A percentile compares a stretch with the other conserved stretches of the same genome.
Conservation (phyloP, 2,113 vertebrate species). For the Agapornis roseicollis region DNA sequence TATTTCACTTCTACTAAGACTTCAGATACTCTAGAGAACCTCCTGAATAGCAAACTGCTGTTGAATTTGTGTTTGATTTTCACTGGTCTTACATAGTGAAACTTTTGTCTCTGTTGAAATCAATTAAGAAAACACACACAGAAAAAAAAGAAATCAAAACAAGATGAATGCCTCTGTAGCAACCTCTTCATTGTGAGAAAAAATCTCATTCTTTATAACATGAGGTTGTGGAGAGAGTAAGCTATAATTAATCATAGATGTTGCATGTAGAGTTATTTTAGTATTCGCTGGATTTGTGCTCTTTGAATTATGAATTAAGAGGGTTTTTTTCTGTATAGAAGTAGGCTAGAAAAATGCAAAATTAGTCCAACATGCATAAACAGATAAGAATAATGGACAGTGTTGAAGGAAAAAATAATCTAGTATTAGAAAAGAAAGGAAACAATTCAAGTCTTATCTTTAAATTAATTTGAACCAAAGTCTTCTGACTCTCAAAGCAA, state of each 20-base stretch:
- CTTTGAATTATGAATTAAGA: background rate
- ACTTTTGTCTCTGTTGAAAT: background rate
- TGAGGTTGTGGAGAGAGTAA: background rate
- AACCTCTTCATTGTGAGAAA: background rate
- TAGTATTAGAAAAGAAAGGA: background rate
- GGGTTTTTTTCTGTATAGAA: background rate
- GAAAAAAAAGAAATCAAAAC: background rate
- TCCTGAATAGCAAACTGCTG: background rate
- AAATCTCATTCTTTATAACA: background rate
- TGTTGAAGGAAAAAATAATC: background rate
- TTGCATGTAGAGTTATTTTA: background rate
- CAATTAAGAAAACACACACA: background rate
- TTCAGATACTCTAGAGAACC: background rate
- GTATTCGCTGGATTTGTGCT: background rate
- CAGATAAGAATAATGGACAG: background rate
- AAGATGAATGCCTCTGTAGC: background rate
- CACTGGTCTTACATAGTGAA: background rate
- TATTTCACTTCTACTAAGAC: background rate
- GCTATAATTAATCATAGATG: background rate
- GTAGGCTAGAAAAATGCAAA: background rate
- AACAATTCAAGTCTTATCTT: background rate
- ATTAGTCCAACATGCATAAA: background rate
- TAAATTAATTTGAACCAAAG: background rate
- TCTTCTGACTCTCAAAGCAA: background rate
- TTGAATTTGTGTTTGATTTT: background rate